These are phyloP conservation scores for Phyllotreta striolata DNA, from an alignment of 2,888 invertebrate species.

Conservation along the genomic window DNA sequence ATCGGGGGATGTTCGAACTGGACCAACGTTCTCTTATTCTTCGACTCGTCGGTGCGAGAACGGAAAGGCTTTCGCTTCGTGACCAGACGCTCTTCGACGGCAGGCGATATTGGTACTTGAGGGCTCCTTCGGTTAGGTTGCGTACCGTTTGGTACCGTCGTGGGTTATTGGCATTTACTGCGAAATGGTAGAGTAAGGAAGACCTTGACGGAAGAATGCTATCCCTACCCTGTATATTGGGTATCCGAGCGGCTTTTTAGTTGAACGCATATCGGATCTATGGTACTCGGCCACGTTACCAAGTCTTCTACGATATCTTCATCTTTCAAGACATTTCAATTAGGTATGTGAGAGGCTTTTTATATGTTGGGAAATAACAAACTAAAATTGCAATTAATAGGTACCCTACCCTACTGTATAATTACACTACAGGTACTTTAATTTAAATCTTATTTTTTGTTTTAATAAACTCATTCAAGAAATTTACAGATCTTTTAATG, in stretches of 20 bases:
- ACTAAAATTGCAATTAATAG: no score
- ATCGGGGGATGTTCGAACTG: slow-evolving; percentile 22
- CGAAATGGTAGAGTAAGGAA: slow-evolving; percentile 40
- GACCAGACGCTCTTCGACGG: slow-evolving; percentile 11
- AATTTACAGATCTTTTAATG: no score
- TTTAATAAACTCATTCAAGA: no score
- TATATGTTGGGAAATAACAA: no score
- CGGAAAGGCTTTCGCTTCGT: slow-evolving; percentile 14
- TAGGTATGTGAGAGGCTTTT: no score
- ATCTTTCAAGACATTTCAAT: background rate
- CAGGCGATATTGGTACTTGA: slow-evolving; percentile 17
- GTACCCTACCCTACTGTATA: no score
- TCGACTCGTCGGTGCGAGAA: slow-evolving; percentile 10
- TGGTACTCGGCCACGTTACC: slow-evolving; percentile 10
- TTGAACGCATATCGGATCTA: slow-evolving; percentile 16
- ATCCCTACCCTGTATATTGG: slow-evolving; percentile 44
- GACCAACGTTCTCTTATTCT: slow-evolving; percentile 19
- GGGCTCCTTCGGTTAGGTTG: background rate
- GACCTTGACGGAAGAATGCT: slow-evolving; percentile 54
- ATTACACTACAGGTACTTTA: no score
- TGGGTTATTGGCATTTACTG: slow-evolving; percentile 24
- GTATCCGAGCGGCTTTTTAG: slow-evolving; percentile 29
- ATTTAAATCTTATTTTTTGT: no score
- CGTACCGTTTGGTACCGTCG: slow-evolving; percentile 2
- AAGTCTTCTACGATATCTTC: background rate